These are phyloP conservation scores for Ephialtes manifestator DNA, from an alignment of 2,888 invertebrate genomes.

Conservation along the genomic window DNA sequence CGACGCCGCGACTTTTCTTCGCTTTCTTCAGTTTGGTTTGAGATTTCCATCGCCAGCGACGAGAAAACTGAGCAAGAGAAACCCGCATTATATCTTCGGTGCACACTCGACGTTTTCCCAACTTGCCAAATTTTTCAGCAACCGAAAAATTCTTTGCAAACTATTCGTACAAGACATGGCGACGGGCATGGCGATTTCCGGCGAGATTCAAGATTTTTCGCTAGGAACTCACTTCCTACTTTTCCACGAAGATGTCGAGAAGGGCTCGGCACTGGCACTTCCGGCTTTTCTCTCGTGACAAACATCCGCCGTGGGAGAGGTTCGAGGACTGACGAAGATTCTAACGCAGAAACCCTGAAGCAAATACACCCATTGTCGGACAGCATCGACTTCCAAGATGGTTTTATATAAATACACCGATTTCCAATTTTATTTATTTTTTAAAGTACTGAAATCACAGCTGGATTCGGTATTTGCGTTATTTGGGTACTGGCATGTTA, in stretches of 20 bases:
- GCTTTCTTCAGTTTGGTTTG: not conserved
- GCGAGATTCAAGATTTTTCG: constrained; percentile 30
- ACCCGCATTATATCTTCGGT: not conserved
- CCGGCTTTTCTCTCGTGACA: constrained; percentile 49
- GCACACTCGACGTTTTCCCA: constrained; percentile 20
- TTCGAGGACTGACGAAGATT: not conserved
- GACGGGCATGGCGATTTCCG: constrained; percentile 53
- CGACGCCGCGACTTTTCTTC: not conserved
- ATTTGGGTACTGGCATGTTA: not conserved
- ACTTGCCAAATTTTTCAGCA: constrained; percentile 23
- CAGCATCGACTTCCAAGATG: not conserved
- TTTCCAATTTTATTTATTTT: not conserved
- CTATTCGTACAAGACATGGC: constrained; percentile 26
- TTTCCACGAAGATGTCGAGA: constrained; percentile 30
- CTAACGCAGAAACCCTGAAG: constrained; percentile 3
- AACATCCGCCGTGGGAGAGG: constrained; percentile 53
- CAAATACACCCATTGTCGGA: not conserved
- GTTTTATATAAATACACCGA: not conserved
- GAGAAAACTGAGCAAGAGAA: not conserved
- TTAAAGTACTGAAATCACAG: not conserved
- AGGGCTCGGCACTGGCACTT: constrained; percentile 36
- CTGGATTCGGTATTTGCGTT: not conserved
- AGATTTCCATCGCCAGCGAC: constrained; percentile 24
- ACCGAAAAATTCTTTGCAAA: constrained; percentile 24
- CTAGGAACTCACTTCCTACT: not conserved